These are phyloP conservation scores for Habroteleia sp. DNA, from an alignment of 2,888 invertebrate genomes.

Conservation along the genomic window DNA sequence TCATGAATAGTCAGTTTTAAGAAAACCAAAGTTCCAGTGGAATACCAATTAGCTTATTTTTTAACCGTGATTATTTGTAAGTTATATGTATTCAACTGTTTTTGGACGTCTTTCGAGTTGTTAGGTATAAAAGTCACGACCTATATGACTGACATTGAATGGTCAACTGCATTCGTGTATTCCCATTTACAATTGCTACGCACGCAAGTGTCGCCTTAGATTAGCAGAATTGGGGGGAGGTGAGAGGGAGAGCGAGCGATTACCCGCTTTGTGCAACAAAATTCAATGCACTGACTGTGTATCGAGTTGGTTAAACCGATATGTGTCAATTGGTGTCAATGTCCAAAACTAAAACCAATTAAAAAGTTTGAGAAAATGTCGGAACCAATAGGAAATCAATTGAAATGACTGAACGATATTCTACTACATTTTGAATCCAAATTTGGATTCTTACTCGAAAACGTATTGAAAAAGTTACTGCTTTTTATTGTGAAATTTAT, in stretches of 20 bases:
- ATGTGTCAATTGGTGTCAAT: constrained; percentile 22
- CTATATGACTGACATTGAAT: constrained; percentile 36
- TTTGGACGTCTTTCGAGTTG: constrained; percentile 61
- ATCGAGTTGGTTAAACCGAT: too few species aligned
- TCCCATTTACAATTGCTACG: constrained; percentile 9
- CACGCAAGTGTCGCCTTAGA: constrained; percentile 7
- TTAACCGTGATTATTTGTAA: too few species aligned
- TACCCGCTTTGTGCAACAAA: constrained; percentile 10
- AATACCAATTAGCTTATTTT: too few species aligned
- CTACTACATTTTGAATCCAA: too few species aligned
- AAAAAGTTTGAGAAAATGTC: background rate
- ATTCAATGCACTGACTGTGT: constrained; percentile 12
- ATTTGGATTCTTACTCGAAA: too few species aligned
- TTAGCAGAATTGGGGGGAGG: background rate
- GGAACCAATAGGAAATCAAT: too few species aligned
- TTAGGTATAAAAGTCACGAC: constrained; percentile 18
- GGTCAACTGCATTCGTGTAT: constrained; percentile 4
- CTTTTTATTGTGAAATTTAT: too few species aligned
- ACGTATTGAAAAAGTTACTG: too few species aligned
- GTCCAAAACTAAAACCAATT: background rate
- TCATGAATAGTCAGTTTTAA: too few species aligned
- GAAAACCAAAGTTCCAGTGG: too few species aligned
- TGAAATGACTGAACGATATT: too few species aligned
- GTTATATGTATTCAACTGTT: too few species aligned
- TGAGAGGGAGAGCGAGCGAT: background rate